Base-by-base conservation (phyloP, 1,140 invertebrate genomes). In the Drosophila busckii region DNA sequence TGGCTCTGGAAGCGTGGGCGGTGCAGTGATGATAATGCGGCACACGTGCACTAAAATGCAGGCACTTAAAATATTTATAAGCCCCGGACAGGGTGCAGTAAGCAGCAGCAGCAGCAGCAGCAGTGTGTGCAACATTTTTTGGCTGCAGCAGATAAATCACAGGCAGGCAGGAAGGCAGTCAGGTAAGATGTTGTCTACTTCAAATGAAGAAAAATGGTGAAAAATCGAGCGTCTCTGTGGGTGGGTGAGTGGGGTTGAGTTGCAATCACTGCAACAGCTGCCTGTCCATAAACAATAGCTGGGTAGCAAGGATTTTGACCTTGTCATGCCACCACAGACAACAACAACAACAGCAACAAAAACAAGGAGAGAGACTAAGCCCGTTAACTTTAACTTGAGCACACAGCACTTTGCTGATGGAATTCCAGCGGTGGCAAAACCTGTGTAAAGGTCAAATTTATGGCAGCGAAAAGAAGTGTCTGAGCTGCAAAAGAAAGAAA, bases 41-140 rank as follows among this genome's bases (percentile, higher is more conserved):
- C 73, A 82, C 75, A 80, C 75, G 75, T 80, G 75, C 75, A 82
- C 46, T 46, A 80, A 80, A 80, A 73, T 80, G 76, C 75, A 75
- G 59, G 65, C 55, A 82, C 75, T 82, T 80, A 70, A 75, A 80
- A 80, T 80, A 80, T 80, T 82, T 70, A 80, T 82, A 70, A 82
- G 76, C 49, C n/a, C n/a, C n/a, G n/a, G n/a, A n/a, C n/a, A n/a
- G n/a, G n/a, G n/a, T 66, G 12, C 37, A 31, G 55, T 31, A 28
- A 19, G 37, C 12, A 31, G 41, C 52, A 15, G 29, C 29, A 16
- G 23, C 23, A 42, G 23, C 38, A 28, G 22, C 3, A 17, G 28
- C 17, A 25, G 29, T 32, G 19, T 53, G 52, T 45, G 55, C 41
- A 60, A 42, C 60, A 48, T 58, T 58, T 28, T 56, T 69, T 53